Evolutionary conservation across 2,797 vertebrate genomes (phyloP), one percentile per base, ranked within the genome.

Genomic region (Microcaecilia unicolor): DNA sequence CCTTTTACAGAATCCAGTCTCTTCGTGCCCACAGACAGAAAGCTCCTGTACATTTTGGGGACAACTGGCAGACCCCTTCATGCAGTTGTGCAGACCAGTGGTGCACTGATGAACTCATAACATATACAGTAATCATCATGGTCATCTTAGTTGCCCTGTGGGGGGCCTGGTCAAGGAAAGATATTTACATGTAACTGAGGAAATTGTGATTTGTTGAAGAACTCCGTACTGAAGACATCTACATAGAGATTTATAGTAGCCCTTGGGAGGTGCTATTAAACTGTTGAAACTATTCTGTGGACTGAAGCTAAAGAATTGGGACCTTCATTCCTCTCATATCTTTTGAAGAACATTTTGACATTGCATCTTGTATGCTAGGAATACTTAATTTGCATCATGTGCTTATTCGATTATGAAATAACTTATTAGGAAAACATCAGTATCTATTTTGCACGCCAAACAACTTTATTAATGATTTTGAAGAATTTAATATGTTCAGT

Each of bases 11-110:
- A 49, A 77, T 77, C 51, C 76, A 77, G 23, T 68, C 69, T 28
- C 69, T 79, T 9, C 70, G 72, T 19, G 62, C 74, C 48, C 72
- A 73, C 58, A 65, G 70, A 23, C 55, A 49, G 22, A 71, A 65
- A 55, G 17, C 25, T 21, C 53, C 25, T 7, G 40, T 41, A 24
- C 58, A 20, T 18, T 46, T 13, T 31, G 38, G 27, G 18, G 65
- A 69, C 15, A 62, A 40, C 16, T 50, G 54, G 53, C 48, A 67
- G 6, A 53, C 38, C 30, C 48, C 41, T 8, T 56, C 60, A 26
- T 48, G 51, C 30, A 51, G 39, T 37, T 52, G 49, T 21, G 15
- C 22, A 14, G 46, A 55, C 35, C 20, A 37, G 1, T 37, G 51
- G 44, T 35, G 12, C 2, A 52, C 15, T 48, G 58, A 66, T 26